phyloP scores from a whole-genome alignment of 2,113 vertebrate genomes.

The Apodemus sylvaticus region DNA sequence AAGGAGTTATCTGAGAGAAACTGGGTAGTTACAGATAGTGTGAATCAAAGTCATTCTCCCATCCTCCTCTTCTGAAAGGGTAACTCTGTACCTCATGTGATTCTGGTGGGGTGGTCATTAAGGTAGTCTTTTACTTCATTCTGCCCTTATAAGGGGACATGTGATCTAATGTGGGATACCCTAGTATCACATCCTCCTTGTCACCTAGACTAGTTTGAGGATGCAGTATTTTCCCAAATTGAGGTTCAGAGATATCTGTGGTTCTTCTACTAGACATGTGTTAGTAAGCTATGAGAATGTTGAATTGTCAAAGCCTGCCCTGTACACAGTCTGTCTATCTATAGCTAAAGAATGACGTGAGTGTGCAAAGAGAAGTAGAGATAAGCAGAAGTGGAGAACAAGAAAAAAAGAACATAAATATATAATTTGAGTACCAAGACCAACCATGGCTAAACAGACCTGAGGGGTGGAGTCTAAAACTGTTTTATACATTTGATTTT shows the following conservation, averaged over 20 bases:
- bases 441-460: background rate
- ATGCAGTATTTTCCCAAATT: background rate
- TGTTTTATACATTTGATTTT: conserved; percentile 30
- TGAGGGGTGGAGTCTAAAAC: background rate
- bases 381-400: background rate
- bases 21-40: background rate
- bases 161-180: background rate
- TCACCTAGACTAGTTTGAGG: background rate
- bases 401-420: background rate
- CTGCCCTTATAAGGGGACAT: background rate
- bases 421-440: background rate
- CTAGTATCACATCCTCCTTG: background rate
- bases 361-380: background rate
- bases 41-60: background rate
- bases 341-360: background rate
- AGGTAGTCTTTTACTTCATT: background rate
- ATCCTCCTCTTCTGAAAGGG: background rate
- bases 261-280: background rate
- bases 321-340: background rate
- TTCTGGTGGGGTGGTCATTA: background rate
- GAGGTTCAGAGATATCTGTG: background rate
- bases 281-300: background rate
- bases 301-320: background rate
- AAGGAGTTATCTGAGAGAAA: background rate
- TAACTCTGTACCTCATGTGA: background rate